A percentile compares a stretch with the other conserved stretches of the same genome.
Conservation (phyloP, 2,888 invertebrate genomes). For the Tipula vernalis region DNA sequence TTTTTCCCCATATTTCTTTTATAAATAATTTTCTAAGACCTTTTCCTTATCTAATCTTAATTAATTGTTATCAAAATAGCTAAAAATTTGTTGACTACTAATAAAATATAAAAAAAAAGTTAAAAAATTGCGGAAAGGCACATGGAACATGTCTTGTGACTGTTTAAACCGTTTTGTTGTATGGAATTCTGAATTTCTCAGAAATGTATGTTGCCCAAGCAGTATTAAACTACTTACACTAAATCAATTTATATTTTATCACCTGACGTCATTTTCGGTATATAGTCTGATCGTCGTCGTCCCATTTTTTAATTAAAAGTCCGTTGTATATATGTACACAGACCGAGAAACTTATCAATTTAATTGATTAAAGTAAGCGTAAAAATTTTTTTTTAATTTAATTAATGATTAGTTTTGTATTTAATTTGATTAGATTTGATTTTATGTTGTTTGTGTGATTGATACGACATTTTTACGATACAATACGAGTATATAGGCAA, state of each 20-base stretch:
- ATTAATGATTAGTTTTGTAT: neutral
- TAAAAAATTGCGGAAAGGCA: neutral
- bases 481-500: neutral
- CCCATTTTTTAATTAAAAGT: neutral
- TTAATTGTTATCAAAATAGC: neutral
- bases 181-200: neutral
- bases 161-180: neutral
- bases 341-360: neutral
- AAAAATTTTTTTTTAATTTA: neutral
- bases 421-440: neutral
- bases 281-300: neutral
- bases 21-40: neutral
- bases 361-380: neutral
- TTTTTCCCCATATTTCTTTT: neutral
- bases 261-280: neutral
- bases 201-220: neutral
- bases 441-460: neutral
- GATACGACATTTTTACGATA: neutral
- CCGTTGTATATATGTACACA: neutral
- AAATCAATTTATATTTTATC: neutral
- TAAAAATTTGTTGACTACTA: neutral
- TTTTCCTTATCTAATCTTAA: neutral
- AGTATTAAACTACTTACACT: too few species aligned
- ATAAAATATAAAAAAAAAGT: neutral
- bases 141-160: neutral